Evolutionary conservation across 2,888 invertebrate genomes (phyloP).

Genomic region (Mylabris sibirica): DNA sequence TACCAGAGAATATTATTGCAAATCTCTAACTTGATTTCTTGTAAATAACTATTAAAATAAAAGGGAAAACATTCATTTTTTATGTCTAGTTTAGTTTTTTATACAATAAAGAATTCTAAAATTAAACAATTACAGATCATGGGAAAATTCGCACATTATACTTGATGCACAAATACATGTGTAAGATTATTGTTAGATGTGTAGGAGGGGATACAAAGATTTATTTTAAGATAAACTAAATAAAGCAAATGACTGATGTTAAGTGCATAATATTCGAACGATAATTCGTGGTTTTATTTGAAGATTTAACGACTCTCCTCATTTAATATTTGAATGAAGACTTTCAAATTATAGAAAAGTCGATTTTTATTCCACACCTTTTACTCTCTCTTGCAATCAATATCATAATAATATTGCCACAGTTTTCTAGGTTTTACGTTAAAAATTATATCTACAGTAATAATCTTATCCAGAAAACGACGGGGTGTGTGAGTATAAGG

Average conservation of each 20-base stretch:
- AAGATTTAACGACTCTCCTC: not conserved
- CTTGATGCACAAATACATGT: not conserved
- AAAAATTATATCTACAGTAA: not conserved
- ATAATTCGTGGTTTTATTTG: not conserved
- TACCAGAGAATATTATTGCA: too few relatives aligned
- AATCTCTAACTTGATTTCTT: too few relatives aligned
- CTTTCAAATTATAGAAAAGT: not conserved
- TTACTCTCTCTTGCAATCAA: not conserved
- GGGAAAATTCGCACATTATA: slow-evolving; percentile 10
- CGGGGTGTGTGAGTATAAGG: not conserved
- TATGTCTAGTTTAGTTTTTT: not conserved
- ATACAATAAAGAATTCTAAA: not conserved
- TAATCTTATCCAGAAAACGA: too few relatives aligned
- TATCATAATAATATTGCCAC: not conserved
- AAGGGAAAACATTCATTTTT: not conserved
- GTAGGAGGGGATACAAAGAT: not conserved
- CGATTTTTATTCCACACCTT: not conserved
- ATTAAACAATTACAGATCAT: slow-evolving; percentile 5
- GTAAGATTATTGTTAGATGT: not conserved
- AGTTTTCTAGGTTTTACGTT: not conserved
- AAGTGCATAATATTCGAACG: not conserved
- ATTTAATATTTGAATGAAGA: too few relatives aligned
- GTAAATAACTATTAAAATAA: too few relatives aligned
- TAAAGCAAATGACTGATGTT: not conserved
- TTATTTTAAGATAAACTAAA: slow-evolving; percentile 2